These are phyloP conservation scores for Theonella swinhoei DNA, from an alignment of 37 sponge, comb jelly and placozoan species.

Conservation along the genomic window DNA sequence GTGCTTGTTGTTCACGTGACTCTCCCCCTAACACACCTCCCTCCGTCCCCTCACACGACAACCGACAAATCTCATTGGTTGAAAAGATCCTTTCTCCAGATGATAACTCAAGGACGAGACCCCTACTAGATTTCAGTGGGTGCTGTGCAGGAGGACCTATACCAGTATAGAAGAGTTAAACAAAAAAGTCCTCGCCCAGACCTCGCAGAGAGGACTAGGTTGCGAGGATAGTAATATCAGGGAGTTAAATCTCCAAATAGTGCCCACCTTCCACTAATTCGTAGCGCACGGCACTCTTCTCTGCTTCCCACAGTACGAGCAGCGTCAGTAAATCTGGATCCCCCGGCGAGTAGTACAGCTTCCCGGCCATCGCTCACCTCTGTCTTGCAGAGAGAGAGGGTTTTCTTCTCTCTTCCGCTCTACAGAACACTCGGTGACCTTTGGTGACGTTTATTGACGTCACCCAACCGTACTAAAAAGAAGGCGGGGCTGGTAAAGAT, in stretches of 20 bases:
- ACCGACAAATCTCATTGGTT: slow-evolving; percentile 72
- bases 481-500: background rate
- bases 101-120: slow-evolving; percentile 10
- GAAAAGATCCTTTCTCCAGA: slow-evolving; percentile 30
- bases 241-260: background rate
- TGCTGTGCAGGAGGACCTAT: background rate
- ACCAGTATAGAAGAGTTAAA: background rate
- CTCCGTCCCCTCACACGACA: slow-evolving; percentile 23
- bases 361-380: slow-evolving; percentile 11
- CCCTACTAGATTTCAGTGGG: background rate
- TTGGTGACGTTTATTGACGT: background rate
- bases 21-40: background rate
- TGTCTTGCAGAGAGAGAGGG: too few relatives aligned
- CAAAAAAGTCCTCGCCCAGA: too few relatives aligned
- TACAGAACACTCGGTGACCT: too few relatives aligned
- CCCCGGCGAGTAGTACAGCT: slow-evolving; percentile 21
- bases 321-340: slow-evolving; percentile 57
- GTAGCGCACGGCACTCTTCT: background rate
- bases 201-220: background rate
- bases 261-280: background rate
- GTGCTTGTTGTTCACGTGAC: slow-evolving; percentile 16
- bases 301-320: slow-evolving; percentile 1
- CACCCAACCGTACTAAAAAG: background rate
- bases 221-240: background rate
- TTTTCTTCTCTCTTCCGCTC: background rate